phyloP scores from a whole-genome alignment of 2,888 invertebrate genomes.

The Prosapia bicincta region DNA sequence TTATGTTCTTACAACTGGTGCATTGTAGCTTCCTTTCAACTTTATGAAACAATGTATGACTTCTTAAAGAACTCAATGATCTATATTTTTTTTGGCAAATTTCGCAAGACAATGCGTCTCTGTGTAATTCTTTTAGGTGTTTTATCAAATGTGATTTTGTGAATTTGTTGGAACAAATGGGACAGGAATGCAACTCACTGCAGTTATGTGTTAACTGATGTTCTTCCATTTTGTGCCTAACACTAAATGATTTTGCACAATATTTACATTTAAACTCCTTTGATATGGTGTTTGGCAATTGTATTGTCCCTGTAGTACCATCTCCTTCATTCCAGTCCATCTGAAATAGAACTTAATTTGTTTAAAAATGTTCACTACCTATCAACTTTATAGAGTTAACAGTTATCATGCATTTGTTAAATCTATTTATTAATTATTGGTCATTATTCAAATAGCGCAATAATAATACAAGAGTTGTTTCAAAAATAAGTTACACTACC shows the following conservation, averaged over 20 bases:
- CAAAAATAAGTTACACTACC: no score
- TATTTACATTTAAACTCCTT: neutral
- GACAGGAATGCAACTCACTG: neutral
- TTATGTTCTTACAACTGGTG: neutral
- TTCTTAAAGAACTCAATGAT: neutral
- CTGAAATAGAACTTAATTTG: no score
- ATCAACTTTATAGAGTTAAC: no score
- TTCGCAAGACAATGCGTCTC: neutral
- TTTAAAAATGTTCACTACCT: no score
- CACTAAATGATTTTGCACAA: neutral
- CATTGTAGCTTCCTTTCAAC: neutral
- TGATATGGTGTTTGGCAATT: neutral
- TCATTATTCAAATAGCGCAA: no score
- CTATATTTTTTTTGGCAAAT: neutral
- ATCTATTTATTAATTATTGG: no score
- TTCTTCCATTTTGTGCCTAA: neutral
- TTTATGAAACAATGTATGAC: neutral
- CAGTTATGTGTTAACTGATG: neutral
- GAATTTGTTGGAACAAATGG: neutral
- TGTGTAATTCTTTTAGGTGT: neutral
- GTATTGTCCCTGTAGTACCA: no score
- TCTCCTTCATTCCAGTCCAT: no score
- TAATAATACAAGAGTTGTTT: no score
- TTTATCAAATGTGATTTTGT: neutral
- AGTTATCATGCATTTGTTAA: no score